A percentile compares a stretch with the other conserved stretches of the same genome.
Conservation (phyloP, 2,797 vertebrate genomes). For the Nothura maculosa region DNA sequence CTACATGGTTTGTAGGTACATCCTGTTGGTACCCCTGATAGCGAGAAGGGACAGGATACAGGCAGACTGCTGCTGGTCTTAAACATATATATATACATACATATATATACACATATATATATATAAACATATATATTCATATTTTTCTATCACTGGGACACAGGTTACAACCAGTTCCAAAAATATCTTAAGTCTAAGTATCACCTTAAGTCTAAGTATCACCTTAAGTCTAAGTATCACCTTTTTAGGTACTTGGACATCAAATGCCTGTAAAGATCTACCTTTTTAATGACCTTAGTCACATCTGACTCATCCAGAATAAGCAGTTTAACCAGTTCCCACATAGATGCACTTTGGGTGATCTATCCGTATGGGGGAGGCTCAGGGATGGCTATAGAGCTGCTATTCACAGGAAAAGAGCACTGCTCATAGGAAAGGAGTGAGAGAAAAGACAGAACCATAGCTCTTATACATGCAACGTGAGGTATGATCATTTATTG, state of each 20-base stretch:
- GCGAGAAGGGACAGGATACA: not conserved
- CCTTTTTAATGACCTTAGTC: fast-evolving
- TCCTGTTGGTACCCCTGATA: fast-evolving
- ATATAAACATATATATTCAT: too few species aligned
- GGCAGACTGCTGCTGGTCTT: not conserved
- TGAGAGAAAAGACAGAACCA: not conserved
- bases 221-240: not conserved
- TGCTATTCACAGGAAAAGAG: not conserved
- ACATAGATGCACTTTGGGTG: fast-evolving
- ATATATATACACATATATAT: not conserved
- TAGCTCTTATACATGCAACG: not conserved
- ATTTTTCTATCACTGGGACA: not conserved
- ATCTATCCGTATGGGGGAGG: not conserved
- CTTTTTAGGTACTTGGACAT: not conserved
- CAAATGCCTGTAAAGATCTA: not conserved
- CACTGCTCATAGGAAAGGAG: not conserved
- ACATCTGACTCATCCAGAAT: not conserved
- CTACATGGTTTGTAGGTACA: not conserved
- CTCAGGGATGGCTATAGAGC: not conserved
- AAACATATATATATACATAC: too few species aligned
- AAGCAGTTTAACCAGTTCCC: not conserved
- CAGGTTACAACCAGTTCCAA: not conserved
- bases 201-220: not conserved
- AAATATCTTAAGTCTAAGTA: not conserved
- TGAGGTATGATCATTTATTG: not conserved